These are phyloP conservation scores for Carterocephalus palaemon DNA, from an alignment of 2,888 invertebrate genomes.

Conservation along the genomic window DNA sequence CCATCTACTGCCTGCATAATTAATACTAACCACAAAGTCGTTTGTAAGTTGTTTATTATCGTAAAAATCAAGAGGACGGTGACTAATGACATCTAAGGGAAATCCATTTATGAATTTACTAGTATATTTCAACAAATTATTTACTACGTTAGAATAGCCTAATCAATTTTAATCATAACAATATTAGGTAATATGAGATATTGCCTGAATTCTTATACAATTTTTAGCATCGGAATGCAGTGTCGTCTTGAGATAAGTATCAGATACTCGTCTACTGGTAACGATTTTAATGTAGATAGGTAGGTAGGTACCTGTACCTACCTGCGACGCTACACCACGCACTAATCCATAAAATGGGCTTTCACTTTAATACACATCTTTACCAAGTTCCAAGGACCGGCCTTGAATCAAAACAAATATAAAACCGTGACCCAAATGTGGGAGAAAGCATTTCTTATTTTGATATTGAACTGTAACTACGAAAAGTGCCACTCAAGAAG, in stretches of 20 bases:
- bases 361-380: slow-evolving; percentile 20
- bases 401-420: slow-evolving; percentile 29
- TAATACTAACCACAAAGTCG: not conserved
- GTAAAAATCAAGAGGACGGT: too few relatives aligned
- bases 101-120: not conserved
- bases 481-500: not conserved
- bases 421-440: slow-evolving; percentile 29
- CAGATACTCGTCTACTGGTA: too few relatives aligned
- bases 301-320: too few relatives aligned
- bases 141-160: too few relatives aligned
- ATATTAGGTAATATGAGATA: too few relatives aligned
- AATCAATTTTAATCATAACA: too few relatives aligned
- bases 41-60: not conserved
- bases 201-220: not conserved
- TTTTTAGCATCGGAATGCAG: not conserved
- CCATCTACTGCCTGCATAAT: not conserved
- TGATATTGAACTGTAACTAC: slow-evolving; percentile 11
- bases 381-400: slow-evolving; percentile 10
- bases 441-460: slow-evolving; percentile 49
- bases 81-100: not conserved
- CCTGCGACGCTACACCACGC: too few relatives aligned
- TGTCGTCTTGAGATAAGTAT: not conserved
- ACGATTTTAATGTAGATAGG: too few relatives aligned
- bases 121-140: not conserved
- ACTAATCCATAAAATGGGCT: slow-evolving; percentile 8